Conservation (phyloP, 2,797 vertebrate species). For the Choloepus didactylus region DNA sequence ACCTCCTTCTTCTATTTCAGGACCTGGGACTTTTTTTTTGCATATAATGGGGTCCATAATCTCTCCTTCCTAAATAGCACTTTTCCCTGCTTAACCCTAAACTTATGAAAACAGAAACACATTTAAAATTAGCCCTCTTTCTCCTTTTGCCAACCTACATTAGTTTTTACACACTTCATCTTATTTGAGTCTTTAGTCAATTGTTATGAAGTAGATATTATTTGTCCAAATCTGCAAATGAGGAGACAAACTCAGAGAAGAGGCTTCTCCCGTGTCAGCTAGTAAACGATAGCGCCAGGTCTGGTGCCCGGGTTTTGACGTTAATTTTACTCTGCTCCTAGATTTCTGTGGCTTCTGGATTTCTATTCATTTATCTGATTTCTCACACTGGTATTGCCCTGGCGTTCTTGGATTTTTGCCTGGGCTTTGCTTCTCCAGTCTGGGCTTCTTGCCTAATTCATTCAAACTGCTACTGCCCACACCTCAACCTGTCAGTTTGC, state of each 20-base stretch:
- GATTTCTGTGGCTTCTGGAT: conserved; percentile 30
- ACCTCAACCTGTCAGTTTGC: conserved; percentile 54
- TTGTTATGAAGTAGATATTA: background rate
- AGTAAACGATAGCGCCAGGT: background rate
- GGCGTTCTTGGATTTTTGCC: conserved; percentile 64
- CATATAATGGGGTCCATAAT: background rate
- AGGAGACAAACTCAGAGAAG: conserved; percentile 5
- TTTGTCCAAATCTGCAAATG: background rate
- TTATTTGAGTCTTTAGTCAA: background rate
- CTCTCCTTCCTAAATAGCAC: background rate
- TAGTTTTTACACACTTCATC: background rate
- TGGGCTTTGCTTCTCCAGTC: conserved; percentile 39
- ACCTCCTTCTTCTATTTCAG: background rate
- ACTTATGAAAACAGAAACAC: conserved; percentile 18
- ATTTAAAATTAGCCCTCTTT: conserved; percentile 43
- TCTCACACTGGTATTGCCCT: background rate
- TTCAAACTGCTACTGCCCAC: conserved; percentile 62
- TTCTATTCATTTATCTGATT: conserved; percentile 46
- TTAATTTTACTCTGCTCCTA: conserved; percentile 19
- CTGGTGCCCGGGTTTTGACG: background rate
- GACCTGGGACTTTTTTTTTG: background rate
- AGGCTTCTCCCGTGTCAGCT: background rate
- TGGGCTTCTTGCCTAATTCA: conserved; percentile 69
- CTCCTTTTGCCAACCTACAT: background rate
- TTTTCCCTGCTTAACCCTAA: background rate